phyloP scores from a whole-genome alignment of 2,113 vertebrate species.

The Ardeotis arabs region DNA sequence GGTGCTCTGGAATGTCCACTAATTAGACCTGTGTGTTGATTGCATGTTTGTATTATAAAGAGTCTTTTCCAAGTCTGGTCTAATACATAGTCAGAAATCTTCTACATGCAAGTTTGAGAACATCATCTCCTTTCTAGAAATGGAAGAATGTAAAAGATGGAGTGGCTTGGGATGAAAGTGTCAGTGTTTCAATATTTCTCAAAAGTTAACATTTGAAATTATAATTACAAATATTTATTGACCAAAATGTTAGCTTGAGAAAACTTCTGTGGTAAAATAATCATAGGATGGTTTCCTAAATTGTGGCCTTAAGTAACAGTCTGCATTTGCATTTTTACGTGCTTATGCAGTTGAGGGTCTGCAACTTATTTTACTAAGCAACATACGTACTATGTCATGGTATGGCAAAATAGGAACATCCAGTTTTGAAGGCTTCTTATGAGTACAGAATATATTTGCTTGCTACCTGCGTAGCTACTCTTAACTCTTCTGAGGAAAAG shows the following conservation, averaged over 20 bases:
- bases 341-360: not conserved
- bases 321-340: not conserved
- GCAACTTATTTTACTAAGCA: not conserved
- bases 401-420: not conserved
- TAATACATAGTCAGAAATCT: not conserved
- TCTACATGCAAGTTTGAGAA: not conserved
- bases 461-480: not conserved
- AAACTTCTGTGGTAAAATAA: not conserved
- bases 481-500: not conserved
- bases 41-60: not conserved
- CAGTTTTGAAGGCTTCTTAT: not conserved
- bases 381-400: rapidly evolving
- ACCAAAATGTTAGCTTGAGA: not conserved
- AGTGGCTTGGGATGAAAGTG: not conserved
- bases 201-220: not conserved
- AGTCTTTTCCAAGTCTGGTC: not conserved
- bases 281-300: not conserved
- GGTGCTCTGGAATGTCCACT: not conserved
- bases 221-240: not conserved
- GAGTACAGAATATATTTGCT: not conserved
- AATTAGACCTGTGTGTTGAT: not conserved
- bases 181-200: not conserved
- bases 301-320: not conserved
- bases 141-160: not conserved
- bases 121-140: not conserved